Evolutionary conservation across 2,113 vertebrate species (phyloP), one percentile per base, ranked within the genome.

Genomic region (Trematocara nigrifrons): DNA sequence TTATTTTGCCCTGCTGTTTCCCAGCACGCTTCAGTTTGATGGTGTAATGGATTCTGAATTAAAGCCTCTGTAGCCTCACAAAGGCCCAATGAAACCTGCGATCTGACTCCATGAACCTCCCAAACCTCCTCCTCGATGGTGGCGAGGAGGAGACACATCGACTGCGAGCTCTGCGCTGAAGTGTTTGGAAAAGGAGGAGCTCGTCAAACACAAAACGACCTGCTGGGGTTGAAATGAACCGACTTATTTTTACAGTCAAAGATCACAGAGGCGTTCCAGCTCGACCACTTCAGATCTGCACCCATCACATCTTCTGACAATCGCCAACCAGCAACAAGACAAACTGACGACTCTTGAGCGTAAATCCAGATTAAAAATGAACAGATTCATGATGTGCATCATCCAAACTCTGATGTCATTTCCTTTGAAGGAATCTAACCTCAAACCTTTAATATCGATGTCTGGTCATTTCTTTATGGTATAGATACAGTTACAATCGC

Each of bases 371-470:
- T 69, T 40, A 42, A 42, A 22, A 69, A 38, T 1, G 0, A 69
- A 42, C n/a, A 64, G 35, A 15, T 1, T 69, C 33, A 64, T 22
- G 35, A 42, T 42, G 11, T 6, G 6, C 38, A 40, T 22, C 61
- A 42, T 22, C 35, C 22, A 40, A 42, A 69, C 64, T 15, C 64
- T 69, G 38, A 69, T 42, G 64, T 42, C n/a, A 22, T 15, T 15
- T 42, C n/a, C 35, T 22, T 0, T 69, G n/a, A 69, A 42, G n/a
- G 35, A 42, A 42, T 69, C 35, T 42, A 42, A 69, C 0, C 10
- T 69, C 38, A 42, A 22, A 42, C 64, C 10, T 1, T 69, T 69
- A 9, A 69, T 40, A 6, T 69, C 1, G 4, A 40, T 40, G 2
- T 12, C 61, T 66, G 61, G 61, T 40, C 0, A 5, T 22, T 13